These are phyloP conservation scores for Sarcophaga variegata DNA, from an alignment of 2,888 invertebrate species.

Conservation along the genomic window DNA sequence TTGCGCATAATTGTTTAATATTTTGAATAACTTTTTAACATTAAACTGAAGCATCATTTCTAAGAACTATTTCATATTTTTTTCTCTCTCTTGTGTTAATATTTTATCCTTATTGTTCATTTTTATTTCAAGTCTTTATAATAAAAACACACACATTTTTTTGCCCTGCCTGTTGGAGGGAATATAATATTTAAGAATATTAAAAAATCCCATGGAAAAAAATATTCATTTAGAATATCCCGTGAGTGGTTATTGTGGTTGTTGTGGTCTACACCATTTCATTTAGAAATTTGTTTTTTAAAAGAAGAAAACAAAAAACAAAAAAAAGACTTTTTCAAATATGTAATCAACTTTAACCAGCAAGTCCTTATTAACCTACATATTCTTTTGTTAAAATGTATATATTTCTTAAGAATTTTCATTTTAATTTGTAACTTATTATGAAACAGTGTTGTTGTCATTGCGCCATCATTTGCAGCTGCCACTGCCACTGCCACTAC, in stretches of 20 bases:
- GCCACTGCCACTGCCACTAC: background rate
- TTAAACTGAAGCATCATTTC: background rate
- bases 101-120: background rate
- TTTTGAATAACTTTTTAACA: background rate
- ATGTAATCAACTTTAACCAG: background rate
- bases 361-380: too few relatives aligned
- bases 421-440: conserved; percentile 37
- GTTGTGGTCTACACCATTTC: conserved; percentile 15
- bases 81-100: too few relatives aligned
- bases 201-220: background rate
- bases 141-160: too few relatives aligned
- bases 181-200: too few relatives aligned
- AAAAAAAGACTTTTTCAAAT: background rate
- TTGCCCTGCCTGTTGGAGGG: too few relatives aligned
- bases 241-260: conserved; percentile 1
- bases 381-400: too few relatives aligned
- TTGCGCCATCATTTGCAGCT: conserved; percentile 5
- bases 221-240: background rate
- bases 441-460: conserved; percentile 16
- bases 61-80: background rate
- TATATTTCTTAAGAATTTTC: conserved; percentile 2
- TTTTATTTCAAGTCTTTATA: background rate
- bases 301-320: too few relatives aligned
- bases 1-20: background rate
- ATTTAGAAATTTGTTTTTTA: background rate